Evolutionary conservation across 2,888 invertebrate genomes (phyloP), one percentile per base, ranked within the genome.

Genomic region (Dascillus cervinus): DNA sequence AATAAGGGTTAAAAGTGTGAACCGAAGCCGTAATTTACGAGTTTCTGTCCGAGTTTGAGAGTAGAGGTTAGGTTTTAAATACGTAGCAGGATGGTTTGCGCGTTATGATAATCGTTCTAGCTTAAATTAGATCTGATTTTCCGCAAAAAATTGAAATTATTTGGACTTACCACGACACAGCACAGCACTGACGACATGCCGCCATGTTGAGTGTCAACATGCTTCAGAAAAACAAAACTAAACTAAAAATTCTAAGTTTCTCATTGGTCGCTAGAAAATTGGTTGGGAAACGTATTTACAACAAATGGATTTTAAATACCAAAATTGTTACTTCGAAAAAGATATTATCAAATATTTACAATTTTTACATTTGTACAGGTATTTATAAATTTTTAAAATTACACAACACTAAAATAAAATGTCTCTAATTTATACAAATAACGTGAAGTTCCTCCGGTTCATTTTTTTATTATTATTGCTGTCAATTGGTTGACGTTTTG

Each of bases 111-210:
- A n/a, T n/a, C n/a, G n/a, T n/a, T n/a, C n/a, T n/a, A n/a, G n/a
- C n/a, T n/a, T n/a, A n/a, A n/a, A n/a, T n/a, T n/a, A n/a, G n/a
- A n/a, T n/a, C n/a, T n/a, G n/a, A n/a, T n/a, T n/a, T n/a, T n/a
- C n/a, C n/a, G n/a, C 4, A 6, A 17, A 17, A 32, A 26, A 24
- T 22, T 12, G 13, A 39, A 39, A 39, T 27, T n/a, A n/a, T 33
- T 39, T 33, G 23, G 73, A 83, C 86, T 83, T 79, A 86, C 86
- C 87, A 86, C 86, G 85, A 86, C 85, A 86, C 86, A 86, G 86
- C 87, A 87, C 81, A 83, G 84, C 87, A 87, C 86, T 84, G 84
- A 83, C 82, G 84, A 85, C 86, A 85, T 82, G 83, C 85, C 86
- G 87, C 87, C 87, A 87, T 87, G 82, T 85, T 86, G 82, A 81